Percentiles rank a stretch among this genome's conserved stretches.
phyloP scores from a whole-genome alignment of 2,113 vertebrate species.

The Mormoops blainvillei region DNA sequence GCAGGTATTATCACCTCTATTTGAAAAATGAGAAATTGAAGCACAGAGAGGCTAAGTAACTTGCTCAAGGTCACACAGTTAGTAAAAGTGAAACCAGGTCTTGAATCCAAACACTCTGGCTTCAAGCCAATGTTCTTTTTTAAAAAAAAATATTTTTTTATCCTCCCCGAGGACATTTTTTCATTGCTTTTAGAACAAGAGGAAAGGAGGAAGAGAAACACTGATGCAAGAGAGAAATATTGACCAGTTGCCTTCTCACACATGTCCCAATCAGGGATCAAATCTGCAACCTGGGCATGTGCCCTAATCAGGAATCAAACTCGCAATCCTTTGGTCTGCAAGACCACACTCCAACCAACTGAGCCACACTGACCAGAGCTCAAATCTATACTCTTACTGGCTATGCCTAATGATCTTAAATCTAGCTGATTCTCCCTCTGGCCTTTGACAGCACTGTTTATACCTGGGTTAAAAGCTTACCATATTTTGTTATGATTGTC shows the following conservation, averaged over 20 bases:
- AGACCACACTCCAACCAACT: too few species aligned
- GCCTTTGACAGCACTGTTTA: not conserved
- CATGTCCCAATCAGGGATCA: too few species aligned
- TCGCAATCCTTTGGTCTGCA: too few species aligned
- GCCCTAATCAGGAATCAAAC: too few species aligned
- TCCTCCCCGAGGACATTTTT: too few species aligned
- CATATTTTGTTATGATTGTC: not conserved
- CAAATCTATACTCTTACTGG: not conserved
- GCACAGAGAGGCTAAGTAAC: slow-evolving; percentile 29
- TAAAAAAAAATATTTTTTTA: too few species aligned
- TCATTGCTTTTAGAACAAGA: too few species aligned
- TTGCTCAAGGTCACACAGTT: slow-evolving; percentile 12
- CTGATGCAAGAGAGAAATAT: too few species aligned
- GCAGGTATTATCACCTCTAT: not conserved
- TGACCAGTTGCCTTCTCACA: too few species aligned
- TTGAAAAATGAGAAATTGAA: slow-evolving; percentile 30
- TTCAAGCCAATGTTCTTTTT: not conserved
- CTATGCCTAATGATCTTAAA: not conserved
- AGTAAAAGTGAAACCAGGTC: not conserved
- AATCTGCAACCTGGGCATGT: too few species aligned
- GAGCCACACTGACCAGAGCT: not conserved
- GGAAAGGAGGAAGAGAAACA: too few species aligned
- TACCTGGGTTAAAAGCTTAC: not conserved
- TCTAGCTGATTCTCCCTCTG: not conserved
- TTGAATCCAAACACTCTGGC: not conserved